These are phyloP conservation scores for Aphrophora alni DNA, from an alignment of 2,888 invertebrate species.

Conservation along the genomic window DNA sequence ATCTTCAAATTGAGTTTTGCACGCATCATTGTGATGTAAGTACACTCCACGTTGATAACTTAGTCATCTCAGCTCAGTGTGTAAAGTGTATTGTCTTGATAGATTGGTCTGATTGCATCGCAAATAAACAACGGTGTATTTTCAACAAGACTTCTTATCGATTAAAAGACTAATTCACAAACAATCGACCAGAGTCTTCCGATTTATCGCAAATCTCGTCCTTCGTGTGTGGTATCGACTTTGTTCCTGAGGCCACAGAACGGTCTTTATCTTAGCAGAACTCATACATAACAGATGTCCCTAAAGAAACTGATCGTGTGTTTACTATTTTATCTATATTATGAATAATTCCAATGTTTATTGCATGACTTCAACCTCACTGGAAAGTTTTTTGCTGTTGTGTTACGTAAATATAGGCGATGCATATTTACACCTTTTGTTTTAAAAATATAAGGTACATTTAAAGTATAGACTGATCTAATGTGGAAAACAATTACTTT, in stretches of 20 bases:
- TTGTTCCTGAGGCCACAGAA: background rate
- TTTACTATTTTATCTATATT: too few species aligned
- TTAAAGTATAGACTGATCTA: too few species aligned
- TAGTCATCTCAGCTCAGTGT: background rate
- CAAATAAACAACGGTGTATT: background rate
- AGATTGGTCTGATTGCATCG: background rate
- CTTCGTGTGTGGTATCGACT: background rate
- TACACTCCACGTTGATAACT: background rate
- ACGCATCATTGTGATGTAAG: background rate
- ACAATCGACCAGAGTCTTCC: background rate
- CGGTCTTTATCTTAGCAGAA: background rate
- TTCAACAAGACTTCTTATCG: background rate
- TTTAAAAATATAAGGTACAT: too few species aligned
- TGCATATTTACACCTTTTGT: too few species aligned
- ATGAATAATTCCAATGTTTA: too few species aligned
- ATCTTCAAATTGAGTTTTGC: too few species aligned
- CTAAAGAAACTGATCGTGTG: too few species aligned
- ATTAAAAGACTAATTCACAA: constrained; percentile 9
- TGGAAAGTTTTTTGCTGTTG: too few species aligned
- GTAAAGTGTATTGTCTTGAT: background rate
- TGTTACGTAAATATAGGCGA: too few species aligned
- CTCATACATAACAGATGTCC: too few species aligned
- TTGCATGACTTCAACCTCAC: too few species aligned
- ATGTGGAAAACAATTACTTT: too few species aligned
- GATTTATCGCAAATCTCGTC: background rate